Percentiles rank a stretch among this genome's conserved stretches.
These are phyloP conservation scores for Sipha maydis DNA, from an alignment of 2,888 invertebrate species.

Conservation along the genomic window DNA sequence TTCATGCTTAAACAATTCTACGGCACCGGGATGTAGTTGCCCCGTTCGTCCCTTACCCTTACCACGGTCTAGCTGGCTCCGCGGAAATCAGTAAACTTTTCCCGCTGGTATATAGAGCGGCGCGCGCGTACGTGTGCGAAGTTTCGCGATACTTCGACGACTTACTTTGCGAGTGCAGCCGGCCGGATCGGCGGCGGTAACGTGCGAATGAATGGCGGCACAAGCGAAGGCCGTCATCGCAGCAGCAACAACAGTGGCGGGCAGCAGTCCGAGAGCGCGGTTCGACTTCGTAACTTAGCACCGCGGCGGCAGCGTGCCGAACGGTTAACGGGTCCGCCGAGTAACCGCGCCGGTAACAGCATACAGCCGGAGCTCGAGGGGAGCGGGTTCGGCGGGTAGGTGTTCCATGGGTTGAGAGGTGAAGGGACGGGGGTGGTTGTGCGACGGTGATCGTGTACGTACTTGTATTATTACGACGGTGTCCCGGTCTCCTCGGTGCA, in stretches of 20 bases:
- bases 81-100: too few relatives aligned
- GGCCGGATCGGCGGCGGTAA: neutral
- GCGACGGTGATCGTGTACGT: neutral
- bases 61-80: too few relatives aligned
- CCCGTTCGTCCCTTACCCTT: too few relatives aligned
- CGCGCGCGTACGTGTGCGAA: neutral
- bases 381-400: neutral
- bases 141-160: neutral
- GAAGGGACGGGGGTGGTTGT: neutral
- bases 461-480: neutral
- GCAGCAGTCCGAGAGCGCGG: neutral
- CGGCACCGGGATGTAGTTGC: too few relatives aligned
- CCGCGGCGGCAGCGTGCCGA: neutral
- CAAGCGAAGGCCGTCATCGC: neutral
- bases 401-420: too few relatives aligned
- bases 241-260: neutral
- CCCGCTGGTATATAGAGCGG: too few relatives aligned
- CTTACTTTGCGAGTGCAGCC: constrained; percentile 40
- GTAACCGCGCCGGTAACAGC: neutral
- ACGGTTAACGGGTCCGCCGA: neutral
- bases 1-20: too few relatives aligned
- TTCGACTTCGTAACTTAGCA: neutral
- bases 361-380: neutral
- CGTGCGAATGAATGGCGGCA: neutral
- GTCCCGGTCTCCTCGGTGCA: neutral